phyloP scores from a whole-genome alignment of 2,797 vertebrate genomes.

The Poecilia wingei region DNA sequence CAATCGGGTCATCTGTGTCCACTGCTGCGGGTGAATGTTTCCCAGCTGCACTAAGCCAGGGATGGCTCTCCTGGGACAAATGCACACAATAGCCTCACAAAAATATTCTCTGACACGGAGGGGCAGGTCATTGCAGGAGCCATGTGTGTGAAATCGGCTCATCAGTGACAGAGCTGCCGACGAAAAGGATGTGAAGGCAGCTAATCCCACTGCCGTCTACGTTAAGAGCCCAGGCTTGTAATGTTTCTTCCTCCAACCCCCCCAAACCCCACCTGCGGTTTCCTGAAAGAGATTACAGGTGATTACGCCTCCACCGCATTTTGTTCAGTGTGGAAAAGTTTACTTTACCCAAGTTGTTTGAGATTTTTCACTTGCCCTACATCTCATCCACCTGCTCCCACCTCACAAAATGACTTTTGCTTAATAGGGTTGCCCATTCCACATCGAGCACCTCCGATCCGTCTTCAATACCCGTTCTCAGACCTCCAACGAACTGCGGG shows the following conservation, averaged over 20 bases:
- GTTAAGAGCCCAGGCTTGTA: slow-evolving; percentile 6
- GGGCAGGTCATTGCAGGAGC: slow-evolving; percentile 15
- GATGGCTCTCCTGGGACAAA: slow-evolving; percentile 45
- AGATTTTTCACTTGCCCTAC: slow-evolving; percentile 38
- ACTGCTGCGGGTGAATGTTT: slow-evolving; percentile 44
- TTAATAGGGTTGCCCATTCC: slow-evolving; percentile 39
- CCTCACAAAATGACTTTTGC: slow-evolving; percentile 40
- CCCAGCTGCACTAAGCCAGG: slow-evolving; percentile 37
- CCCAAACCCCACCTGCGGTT: slow-evolving; percentile 22
- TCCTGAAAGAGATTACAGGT: slow-evolving; percentile 38
- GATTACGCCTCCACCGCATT: slow-evolving; percentile 53
- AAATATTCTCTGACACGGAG: slow-evolving; percentile 39
- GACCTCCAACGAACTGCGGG: slow-evolving; percentile 40
- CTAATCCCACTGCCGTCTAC: slow-evolving; percentile 44
- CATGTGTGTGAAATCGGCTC: slow-evolving; percentile 41
- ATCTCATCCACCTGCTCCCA: slow-evolving; percentile 35
- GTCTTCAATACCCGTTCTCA: slow-evolving; percentile 38
- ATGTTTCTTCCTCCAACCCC: slow-evolving; percentile 19
- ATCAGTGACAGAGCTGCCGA: slow-evolving; percentile 43
- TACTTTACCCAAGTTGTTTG: slow-evolving; percentile 29
- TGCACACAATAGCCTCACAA: slow-evolving; percentile 17
- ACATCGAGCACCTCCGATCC: slow-evolving; percentile 22
- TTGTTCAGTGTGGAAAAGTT: slow-evolving; percentile 38
- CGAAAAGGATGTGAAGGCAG: slow-evolving; percentile 39
- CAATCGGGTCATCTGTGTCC: slow-evolving; percentile 59